These are phyloP conservation scores for Trypoxylon attenuatum DNA, from an alignment of 2,888 invertebrate species.

Conservation along the genomic window DNA sequence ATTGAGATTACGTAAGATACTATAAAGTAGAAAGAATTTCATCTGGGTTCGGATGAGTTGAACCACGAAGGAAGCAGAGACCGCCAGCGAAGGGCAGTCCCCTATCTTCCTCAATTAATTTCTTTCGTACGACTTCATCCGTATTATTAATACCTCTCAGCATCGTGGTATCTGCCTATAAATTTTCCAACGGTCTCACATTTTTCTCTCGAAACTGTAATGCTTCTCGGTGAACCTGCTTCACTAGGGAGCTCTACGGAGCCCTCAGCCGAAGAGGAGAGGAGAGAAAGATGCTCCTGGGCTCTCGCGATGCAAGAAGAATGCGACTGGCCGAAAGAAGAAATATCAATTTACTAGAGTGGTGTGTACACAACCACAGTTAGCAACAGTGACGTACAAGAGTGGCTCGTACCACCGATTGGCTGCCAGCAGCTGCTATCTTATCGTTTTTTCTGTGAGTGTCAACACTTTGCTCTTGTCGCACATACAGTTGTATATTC, in stretches of 20 bases:
- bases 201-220: not conserved
- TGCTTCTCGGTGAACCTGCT: no score
- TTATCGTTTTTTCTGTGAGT: conserved; percentile 57
- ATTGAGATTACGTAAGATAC: no score
- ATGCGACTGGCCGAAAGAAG: not conserved
- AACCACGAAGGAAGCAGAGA: no score
- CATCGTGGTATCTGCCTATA: conserved; percentile 33
- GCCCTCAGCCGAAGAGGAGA: no score
- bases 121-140: conserved; percentile 21
- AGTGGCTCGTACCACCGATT: conserved; percentile 47
- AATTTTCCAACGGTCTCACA: conserved; percentile 31
- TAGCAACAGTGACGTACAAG: conserved; percentile 51
- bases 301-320: conserved; percentile 8
- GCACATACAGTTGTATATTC: no score
- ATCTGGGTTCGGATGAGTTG: no score
- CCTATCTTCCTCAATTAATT: conserved; percentile 34
- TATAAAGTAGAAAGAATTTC: not conserved
- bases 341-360: conserved; percentile 22
- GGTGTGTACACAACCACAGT: conserved; percentile 41
- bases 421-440: conserved; percentile 59
- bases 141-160: conserved; percentile 34
- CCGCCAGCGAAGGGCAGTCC: not conserved
- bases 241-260: no score
- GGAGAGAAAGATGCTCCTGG: no score
- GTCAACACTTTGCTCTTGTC: conserved; percentile 54